phyloP scores from a whole-genome alignment of 1,140 invertebrate species.

The Pogonomyrmex barbatus region DNA sequence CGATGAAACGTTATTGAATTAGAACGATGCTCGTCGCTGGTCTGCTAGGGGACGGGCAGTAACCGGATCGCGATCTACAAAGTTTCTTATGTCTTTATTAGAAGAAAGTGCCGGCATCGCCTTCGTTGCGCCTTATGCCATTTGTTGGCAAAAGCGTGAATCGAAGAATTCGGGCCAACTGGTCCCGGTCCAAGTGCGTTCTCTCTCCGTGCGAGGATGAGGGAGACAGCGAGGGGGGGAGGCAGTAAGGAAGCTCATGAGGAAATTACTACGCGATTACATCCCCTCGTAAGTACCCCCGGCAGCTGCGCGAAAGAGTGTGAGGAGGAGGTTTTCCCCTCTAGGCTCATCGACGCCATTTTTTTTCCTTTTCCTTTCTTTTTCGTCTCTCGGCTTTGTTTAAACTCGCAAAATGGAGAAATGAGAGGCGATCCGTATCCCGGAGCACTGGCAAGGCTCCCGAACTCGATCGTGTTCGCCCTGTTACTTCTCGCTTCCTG shows the following conservation, averaged over 20 bases:
- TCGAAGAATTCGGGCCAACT: constrained; percentile 79
- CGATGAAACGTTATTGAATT: constrained; percentile 46
- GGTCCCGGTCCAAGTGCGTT: constrained; percentile 81
- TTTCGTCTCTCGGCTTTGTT: not conserved
- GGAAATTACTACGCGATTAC: constrained; percentile 83
- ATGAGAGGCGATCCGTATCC: constrained; percentile 70
- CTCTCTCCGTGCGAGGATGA: constrained; percentile 66
- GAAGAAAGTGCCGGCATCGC: constrained; percentile 53
- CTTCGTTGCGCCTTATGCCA: constrained; percentile 69
- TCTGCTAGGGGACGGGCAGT: constrained; percentile 18
- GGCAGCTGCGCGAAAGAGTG: constrained; percentile 17
- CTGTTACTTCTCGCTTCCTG: constrained; percentile 40
- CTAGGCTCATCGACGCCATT: constrained; percentile 24
- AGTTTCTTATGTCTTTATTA: constrained; percentile 55
- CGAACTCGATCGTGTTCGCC: constrained; percentile 62
- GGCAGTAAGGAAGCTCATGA: constrained; percentile 79
- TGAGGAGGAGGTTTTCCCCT: not conserved
- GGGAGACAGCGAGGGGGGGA: not conserved
- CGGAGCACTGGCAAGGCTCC: constrained; percentile 78
- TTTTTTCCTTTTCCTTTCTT: constrained; percentile 15
- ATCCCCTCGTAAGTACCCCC: constrained; percentile 72
- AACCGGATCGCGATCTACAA: constrained; percentile 49
- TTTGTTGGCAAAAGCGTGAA: constrained; percentile 74
- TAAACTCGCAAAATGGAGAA: constrained; percentile 76
- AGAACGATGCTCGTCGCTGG: constrained; percentile 36